Percentiles rank a stretch among this genome's conserved stretches.
Conservation (phyloP, 2,797 vertebrate genomes). For the Eospalax fontanierii region DNA sequence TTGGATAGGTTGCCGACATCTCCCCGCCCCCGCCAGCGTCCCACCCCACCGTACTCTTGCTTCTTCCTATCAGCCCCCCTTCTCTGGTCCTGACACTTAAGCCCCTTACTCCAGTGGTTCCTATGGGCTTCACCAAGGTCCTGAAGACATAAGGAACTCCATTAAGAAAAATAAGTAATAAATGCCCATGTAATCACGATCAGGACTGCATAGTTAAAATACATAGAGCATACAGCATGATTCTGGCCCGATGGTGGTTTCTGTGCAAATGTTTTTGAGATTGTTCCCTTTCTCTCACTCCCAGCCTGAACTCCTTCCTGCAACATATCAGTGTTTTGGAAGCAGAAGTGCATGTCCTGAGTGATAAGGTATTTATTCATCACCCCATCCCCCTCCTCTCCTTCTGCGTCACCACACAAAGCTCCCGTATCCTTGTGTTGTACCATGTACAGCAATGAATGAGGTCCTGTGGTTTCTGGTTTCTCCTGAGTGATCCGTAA, state of each 20-base stretch:
- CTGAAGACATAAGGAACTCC: background rate
- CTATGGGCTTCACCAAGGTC: background rate
- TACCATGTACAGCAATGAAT: background rate
- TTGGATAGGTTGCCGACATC: background rate
- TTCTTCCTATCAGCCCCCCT: no score
- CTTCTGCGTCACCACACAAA: background rate
- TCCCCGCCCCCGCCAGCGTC: background rate
- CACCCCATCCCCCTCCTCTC: background rate
- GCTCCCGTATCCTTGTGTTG: background rate
- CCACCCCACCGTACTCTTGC: background rate
- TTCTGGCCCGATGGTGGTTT: background rate
- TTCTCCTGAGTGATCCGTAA: constrained; percentile 11
- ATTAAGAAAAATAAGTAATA: no score
- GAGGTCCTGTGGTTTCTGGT: background rate
- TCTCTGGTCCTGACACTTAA: background rate
- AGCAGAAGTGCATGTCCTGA: background rate
- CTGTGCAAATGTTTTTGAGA: background rate
- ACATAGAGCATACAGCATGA: background rate
- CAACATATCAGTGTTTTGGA: background rate
- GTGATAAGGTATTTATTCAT: background rate
- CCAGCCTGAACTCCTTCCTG: background rate
- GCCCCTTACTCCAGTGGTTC: background rate
- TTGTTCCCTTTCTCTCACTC: background rate
- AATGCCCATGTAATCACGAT: background rate
- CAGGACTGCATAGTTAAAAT: background rate